Evolutionary conservation across 2,113 vertebrate species (phyloP).

Genomic region (Tichodroma muraria): DNA sequence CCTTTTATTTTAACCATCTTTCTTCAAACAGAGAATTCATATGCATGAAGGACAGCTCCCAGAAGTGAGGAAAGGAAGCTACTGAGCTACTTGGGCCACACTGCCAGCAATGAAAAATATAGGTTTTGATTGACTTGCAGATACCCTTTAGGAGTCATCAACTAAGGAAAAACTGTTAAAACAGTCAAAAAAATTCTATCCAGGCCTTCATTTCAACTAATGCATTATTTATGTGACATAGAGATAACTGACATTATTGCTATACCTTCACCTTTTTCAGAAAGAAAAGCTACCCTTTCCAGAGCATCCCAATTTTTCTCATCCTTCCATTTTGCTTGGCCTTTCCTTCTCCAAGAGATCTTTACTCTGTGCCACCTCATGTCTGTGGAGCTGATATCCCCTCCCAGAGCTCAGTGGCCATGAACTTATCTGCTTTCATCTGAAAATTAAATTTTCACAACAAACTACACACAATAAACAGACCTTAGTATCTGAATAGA

Average conservation of each 20-base stretch:
- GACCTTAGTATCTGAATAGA: background rate
- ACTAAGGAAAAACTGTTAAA: background rate
- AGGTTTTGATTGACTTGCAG: background rate
- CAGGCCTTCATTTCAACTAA: background rate
- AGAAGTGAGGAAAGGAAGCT: background rate
- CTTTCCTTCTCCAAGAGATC: background rate
- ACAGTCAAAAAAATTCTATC: background rate
- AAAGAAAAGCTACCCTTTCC: background rate
- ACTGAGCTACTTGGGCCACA: background rate
- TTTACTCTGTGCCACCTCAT: background rate
- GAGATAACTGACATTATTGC: background rate
- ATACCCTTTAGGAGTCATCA: background rate
- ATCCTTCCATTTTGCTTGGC: background rate
- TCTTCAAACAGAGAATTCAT: background rate
- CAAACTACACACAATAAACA: background rate
- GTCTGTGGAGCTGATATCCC: background rate
- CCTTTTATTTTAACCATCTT: background rate
- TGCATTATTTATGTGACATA: background rate
- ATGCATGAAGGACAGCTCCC: background rate
- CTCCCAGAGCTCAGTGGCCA: background rate
- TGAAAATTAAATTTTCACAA: background rate
- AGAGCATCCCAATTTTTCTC: background rate
- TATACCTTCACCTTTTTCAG: background rate
- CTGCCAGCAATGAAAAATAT: background rate
- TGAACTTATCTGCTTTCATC: background rate